Evolutionary conservation across 1,140 invertebrate genomes (phyloP), one percentile per base, ranked within the genome.

Genomic region (Bombus waltoni): DNA sequence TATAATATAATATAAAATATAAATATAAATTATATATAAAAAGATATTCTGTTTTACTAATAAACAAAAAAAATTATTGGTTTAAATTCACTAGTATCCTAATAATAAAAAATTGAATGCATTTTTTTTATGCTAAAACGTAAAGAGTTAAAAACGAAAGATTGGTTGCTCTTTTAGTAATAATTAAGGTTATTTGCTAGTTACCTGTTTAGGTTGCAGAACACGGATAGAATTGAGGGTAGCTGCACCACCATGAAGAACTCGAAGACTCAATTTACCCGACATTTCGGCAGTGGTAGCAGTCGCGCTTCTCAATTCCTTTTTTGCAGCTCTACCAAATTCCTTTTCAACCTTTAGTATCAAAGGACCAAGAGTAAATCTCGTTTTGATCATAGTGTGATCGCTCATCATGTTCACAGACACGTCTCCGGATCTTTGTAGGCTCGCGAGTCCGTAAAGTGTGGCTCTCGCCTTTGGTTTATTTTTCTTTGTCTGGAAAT

Each of bases 251-350:
- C 97, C 97, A 89, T 97, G 96, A 71, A 97, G 95, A n/a, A 98
- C 97, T 85, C 97, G 96, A 71, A 98, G 95, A 89, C 96, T 98
- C 73, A 98, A 94, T 95, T 97, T 97, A 62, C 98, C 98, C 68
- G 96, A 96, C 97, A 98, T 98, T 94, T 98, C 97, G 25, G 97
- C 97, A 3, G 98, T 98, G 8, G 97, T 98, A 0, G 98, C 98
- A 28, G 97, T 98, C 3, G 98, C 98, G 88, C 97, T 98, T 92
- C 98, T 97, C 65, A 97, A 90, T 94, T 97, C 96, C 93, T 97
- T 97, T 90, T 98, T 97, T 81, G 96, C 96, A 73, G 97, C 97
- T 83, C 97, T 96, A n/a, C 97, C 97, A 87, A 98, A 97, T 96
- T 98, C 97, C 95, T 98, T 98, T 92, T 98, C 97, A 0, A 98